Conservation (phyloP, 2,888 invertebrate species). For the Lochmaea crataegi region DNA sequence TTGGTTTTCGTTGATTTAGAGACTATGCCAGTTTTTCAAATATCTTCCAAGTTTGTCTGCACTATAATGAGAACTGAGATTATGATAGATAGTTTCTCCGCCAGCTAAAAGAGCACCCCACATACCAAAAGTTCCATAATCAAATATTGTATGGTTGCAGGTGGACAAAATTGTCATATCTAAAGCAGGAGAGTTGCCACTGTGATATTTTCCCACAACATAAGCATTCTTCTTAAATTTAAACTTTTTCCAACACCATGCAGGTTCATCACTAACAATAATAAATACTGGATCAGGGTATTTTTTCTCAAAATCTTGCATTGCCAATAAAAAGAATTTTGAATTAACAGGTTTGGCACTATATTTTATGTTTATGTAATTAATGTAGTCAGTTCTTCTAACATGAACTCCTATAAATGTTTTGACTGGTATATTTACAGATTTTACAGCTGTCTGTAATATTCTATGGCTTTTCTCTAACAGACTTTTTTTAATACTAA, state of each 20-base stretch:
- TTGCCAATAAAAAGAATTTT: constrained; percentile 63
- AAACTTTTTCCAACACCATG: constrained; percentile 65
- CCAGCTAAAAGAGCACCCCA: constrained; percentile 68
- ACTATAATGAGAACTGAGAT: constrained; percentile 61
- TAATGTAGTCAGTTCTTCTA: constrained; percentile 69
- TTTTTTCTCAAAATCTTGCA: constrained; percentile 64
- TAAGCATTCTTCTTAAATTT: constrained; percentile 60
- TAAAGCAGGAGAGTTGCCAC: constrained; percentile 61
- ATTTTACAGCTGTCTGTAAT: constrained; percentile 41
- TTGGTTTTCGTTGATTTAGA: constrained; percentile 43
- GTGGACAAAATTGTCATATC: constrained; percentile 67
- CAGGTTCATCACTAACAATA: constrained; percentile 66
- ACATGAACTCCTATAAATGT: constrained; percentile 70
- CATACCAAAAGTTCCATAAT: constrained; percentile 68
- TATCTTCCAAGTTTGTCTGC: constrained; percentile 63
- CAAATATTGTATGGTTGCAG: constrained; percentile 68
- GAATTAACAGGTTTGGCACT: constrained; percentile 62
- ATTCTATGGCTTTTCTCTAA: constrained; percentile 64
- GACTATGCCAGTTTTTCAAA: constrained; percentile 65
- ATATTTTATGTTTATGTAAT: constrained; percentile 68
- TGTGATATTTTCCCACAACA: constrained; percentile 60
- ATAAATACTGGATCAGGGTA: constrained; percentile 63
- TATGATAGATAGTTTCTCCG: constrained; percentile 66
- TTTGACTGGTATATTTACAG: constrained; percentile 8
- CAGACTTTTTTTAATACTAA: constrained; percentile 67